Evolutionary conservation across 1,140 invertebrate genomes (phyloP).

Genomic region (Proales similis): DNA sequence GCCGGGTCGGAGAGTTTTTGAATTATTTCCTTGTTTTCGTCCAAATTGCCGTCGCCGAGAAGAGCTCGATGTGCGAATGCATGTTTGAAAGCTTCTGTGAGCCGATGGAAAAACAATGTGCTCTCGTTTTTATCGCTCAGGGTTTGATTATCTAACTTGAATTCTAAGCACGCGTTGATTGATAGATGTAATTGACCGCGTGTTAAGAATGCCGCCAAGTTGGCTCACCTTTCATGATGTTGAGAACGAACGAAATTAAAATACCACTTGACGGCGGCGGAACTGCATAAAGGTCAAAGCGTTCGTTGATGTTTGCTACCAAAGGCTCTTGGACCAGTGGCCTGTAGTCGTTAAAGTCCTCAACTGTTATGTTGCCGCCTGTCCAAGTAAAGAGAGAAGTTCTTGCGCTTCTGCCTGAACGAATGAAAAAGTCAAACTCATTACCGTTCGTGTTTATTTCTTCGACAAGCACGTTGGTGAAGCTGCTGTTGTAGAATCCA

Average conservation of each 20-base stretch:
- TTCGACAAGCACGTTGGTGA: slow-evolving; percentile 61
- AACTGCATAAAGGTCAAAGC: slow-evolving; percentile 62
- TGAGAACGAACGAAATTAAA: slow-evolving; percentile 72
- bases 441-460: slow-evolving; percentile 60
- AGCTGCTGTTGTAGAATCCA: slow-evolving; percentile 64
- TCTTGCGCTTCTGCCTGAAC: too few relatives aligned
- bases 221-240: slow-evolving; percentile 68
- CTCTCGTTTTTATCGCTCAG: slow-evolving; percentile 32
- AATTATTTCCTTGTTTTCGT: slow-evolving; percentile 21
- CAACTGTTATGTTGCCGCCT: slow-evolving; percentile 66
- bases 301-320: slow-evolving; percentile 56
- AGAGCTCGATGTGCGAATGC: slow-evolving; percentile 73
- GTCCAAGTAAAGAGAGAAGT: too few relatives aligned
- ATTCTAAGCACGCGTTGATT: too few relatives aligned
- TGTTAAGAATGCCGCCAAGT: too few relatives aligned
- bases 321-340: slow-evolving; percentile 55
- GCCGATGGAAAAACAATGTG: slow-evolving; percentile 66
- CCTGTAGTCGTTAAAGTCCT: slow-evolving; percentile 67
- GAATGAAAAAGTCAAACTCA: too few relatives aligned
- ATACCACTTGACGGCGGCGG: slow-evolving; percentile 72
- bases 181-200: too few relatives aligned
- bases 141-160: slow-evolving; percentile 33
- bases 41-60: slow-evolving; percentile 66
- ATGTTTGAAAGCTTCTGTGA: slow-evolving; percentile 86
- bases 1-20: slow-evolving; percentile 59